Conservation (phyloP, 2,113 vertebrate species). For the Leptodactylus fuscus region DNA sequence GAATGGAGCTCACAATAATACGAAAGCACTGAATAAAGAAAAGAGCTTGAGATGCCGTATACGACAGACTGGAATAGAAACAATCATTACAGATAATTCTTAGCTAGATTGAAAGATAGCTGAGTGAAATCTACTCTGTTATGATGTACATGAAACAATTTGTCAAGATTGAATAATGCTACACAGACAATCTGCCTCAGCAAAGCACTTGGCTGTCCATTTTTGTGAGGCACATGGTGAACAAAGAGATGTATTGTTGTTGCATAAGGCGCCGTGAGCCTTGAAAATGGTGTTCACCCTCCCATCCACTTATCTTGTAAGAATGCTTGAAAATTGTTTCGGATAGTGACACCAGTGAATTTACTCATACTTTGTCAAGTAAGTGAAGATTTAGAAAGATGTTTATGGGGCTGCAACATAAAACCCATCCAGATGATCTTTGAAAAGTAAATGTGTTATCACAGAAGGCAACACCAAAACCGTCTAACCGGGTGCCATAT, state of each 20-base stretch:
- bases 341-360: background rate
- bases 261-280: background rate
- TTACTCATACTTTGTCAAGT: background rate
- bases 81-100: constrained; percentile 45
- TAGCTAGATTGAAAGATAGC: constrained; percentile 23
- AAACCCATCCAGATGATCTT: background rate
- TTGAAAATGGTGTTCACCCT: background rate
- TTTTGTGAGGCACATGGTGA: background rate
- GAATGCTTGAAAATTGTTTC: background rate
- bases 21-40: background rate
- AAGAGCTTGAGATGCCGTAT: background rate
- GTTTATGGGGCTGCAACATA: background rate
- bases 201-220: background rate
- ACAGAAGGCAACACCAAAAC: background rate
- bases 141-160: constrained; percentile 26
- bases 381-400: background rate
- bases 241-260: background rate
- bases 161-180: constrained; percentile 30
- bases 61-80: constrained; percentile 13
- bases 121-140: constrained; percentile 4
- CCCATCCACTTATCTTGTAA: background rate
- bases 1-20: constrained; percentile 1
- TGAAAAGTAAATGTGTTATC: background rate
- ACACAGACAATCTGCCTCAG: background rate
- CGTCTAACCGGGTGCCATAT: background rate